Base-by-base conservation (phyloP, 2,113 vertebrate species). In the Triplophysa tibetana region DNA sequence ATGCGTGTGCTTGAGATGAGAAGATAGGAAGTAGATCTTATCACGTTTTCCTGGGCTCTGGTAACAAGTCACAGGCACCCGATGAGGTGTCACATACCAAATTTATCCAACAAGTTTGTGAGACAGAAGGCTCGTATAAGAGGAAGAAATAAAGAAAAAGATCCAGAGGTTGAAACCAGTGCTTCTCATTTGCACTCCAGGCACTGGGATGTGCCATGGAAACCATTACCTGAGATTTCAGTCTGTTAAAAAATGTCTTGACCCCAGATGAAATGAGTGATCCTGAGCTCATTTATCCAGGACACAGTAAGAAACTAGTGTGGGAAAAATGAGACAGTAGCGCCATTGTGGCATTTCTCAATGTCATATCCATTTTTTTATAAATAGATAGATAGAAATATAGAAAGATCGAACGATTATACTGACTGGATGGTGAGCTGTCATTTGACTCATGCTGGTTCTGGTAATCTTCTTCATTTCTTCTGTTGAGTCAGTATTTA, bases 71-170 rank as follows among this genome's bases (percentile, higher is more conserved):
- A 23, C 45, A 52, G 45, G 60, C 48, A 72, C 72, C 62, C 77
- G 82, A 86, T 60, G 52, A 81, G 75, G 52, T 63, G 83, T 64
- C 78, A 64, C 78, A 67, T 64, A 63, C 74, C 17, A 63, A 63
- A 69, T 79, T 77, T 29, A 60, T 23, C 77, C 81, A 79, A 78
- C 81, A 78, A 58, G 77, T 65, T 67, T 62, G 56, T n/a, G 48
- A 66, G 79, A 80, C 72, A 26, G 58, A 41, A 33, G 63, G 11
- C 52, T 29, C 8, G 29, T 56, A 13, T 63, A 24, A 48, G 24
- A 38, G 64, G 78, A 41, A 54, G 48, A 26, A 58, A 26, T 8
- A 24, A 26, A 45, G 24, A 11, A 62, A 79, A 70, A 67, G 72
- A 68, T 10, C 66, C 13, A 45, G 38, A 72, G 69, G 58, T 38